Percentiles rank a stretch among this genome's conserved stretches.
These are phyloP conservation scores for Aselliscus stoliczkanus DNA, from an alignment of 2,797 vertebrate species.

Conservation along the genomic window DNA sequence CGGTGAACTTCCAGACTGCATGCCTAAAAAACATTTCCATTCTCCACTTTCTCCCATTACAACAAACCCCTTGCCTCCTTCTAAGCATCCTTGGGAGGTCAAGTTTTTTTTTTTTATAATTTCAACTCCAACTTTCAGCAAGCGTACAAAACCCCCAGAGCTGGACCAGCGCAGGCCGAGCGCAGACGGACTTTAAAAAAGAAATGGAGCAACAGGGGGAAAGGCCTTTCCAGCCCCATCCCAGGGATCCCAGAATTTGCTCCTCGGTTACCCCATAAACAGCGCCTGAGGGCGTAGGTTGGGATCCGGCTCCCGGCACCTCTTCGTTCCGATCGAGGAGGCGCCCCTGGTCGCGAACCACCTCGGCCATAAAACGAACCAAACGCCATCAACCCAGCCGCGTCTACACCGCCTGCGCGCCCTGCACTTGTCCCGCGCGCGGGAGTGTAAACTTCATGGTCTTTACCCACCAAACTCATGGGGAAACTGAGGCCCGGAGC, in stretches of 20 bases:
- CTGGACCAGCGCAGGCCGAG: not conserved
- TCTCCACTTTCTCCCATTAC: not conserved
- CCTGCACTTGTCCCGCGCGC: conserved; percentile 60
- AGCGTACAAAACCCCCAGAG: not conserved
- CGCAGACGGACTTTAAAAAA: not conserved
- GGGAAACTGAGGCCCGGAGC: conserved; percentile 39
- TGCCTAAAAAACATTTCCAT: not conserved
- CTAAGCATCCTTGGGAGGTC: not conserved
- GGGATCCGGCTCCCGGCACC: not conserved
- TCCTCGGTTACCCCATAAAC: not conserved
- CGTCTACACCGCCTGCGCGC: not conserved
- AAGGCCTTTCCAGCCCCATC: not conserved
- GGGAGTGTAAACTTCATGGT: not conserved
- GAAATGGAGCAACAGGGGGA: accelerated
- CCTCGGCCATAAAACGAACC: not conserved
- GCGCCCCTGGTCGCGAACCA: not conserved
- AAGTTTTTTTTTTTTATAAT: conserved; percentile 40
- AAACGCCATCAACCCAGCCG: not conserved
- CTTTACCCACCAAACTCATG: not conserved
- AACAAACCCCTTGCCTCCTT: not conserved
- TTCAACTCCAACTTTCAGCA: not conserved
- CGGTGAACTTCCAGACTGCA: not conserved
- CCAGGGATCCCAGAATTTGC: not conserved
- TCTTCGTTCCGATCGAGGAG: not conserved
- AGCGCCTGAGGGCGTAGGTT: not conserved